These are phyloP conservation scores for Scelioninae gen. 2 DNA, from an alignment of 2,888 invertebrate genomes.

Conservation along the genomic window DNA sequence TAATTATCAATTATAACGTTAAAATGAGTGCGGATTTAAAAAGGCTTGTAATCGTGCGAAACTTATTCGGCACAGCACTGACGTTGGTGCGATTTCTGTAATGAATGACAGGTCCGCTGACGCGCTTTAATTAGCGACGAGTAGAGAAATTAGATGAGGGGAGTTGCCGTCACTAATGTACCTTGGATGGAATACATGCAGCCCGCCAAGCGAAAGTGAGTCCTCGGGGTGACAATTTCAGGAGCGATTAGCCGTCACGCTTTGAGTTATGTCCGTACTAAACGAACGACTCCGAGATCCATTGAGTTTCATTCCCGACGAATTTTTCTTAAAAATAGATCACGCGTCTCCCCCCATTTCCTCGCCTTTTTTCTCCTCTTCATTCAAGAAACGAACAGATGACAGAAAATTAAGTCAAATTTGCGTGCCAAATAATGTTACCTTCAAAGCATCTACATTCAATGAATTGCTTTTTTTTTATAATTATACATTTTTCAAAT, in stretches of 20 bases:
- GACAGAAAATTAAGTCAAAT: slow-evolving; percentile 54
- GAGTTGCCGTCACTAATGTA: slow-evolving; percentile 69
- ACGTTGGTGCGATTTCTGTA: slow-evolving; percentile 16
- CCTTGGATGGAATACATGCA: slow-evolving; percentile 62
- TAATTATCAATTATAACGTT: no score
- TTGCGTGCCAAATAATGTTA: slow-evolving; percentile 33
- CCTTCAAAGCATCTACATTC: slow-evolving; percentile 3
- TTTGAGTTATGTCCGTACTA: slow-evolving; percentile 73
- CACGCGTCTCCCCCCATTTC: slow-evolving; percentile 24
- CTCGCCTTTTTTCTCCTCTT: slow-evolving; percentile 7
- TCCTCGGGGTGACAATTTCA: slow-evolving; percentile 73
- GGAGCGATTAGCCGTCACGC: slow-evolving; percentile 74
- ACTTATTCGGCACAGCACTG: background rate
- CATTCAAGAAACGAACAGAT: slow-evolving; percentile 28
- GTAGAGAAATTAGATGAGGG: slow-evolving; percentile 65
- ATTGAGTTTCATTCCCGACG: slow-evolving; percentile 66
- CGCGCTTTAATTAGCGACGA: slow-evolving; percentile 70
- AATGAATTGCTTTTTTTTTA: slow-evolving; percentile 7
- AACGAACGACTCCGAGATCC: slow-evolving; percentile 70
- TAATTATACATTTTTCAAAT: no score
- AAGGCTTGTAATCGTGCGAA: background rate
- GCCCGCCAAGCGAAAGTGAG: slow-evolving; percentile 65
- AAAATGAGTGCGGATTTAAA: no score
- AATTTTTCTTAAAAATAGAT: slow-evolving; percentile 72
- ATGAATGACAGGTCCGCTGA: slow-evolving; percentile 66